These are phyloP conservation scores for Clamator glandarius DNA, from an alignment of 2,797 vertebrate genomes.

Conservation along the genomic window DNA sequence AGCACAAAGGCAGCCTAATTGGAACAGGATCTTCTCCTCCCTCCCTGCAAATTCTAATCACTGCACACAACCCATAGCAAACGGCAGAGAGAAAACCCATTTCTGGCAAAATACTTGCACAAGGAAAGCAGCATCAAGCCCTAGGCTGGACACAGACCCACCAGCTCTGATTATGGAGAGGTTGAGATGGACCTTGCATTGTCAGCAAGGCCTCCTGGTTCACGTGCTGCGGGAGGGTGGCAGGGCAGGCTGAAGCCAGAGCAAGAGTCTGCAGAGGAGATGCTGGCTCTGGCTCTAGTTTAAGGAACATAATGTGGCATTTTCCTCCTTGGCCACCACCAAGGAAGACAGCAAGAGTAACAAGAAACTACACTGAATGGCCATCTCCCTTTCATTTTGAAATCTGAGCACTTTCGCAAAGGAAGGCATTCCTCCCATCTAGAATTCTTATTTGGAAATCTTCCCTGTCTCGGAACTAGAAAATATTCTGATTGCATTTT, in stretches of 20 bases:
- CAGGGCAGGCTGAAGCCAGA: background rate
- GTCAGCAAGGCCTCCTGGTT: background rate
- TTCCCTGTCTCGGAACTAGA: background rate
- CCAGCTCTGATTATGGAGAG: background rate
- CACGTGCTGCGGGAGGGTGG: background rate
- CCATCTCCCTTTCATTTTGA: background rate
- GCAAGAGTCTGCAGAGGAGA: background rate
- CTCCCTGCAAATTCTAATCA: conserved; percentile 33
- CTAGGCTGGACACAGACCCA: background rate
- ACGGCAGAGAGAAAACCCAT: background rate
- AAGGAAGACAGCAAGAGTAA: background rate
- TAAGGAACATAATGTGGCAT: background rate
- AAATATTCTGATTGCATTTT: background rate
- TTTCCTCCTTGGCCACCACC: background rate
- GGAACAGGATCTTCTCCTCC: conserved; percentile 50
- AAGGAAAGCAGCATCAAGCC: background rate
- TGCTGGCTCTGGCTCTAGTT: background rate
- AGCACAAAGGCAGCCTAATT: conserved; percentile 49
- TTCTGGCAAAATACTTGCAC: conserved; percentile 10
- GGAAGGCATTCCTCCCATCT: background rate
- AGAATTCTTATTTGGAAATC: background rate
- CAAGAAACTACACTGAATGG: background rate
- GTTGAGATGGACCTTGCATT: background rate
- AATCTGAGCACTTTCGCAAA: background rate
- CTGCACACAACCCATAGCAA: conserved; percentile 55